These are phyloP conservation scores for Apus apus DNA, from an alignment of 2,113 vertebrate genomes.

Conservation along the genomic window DNA sequence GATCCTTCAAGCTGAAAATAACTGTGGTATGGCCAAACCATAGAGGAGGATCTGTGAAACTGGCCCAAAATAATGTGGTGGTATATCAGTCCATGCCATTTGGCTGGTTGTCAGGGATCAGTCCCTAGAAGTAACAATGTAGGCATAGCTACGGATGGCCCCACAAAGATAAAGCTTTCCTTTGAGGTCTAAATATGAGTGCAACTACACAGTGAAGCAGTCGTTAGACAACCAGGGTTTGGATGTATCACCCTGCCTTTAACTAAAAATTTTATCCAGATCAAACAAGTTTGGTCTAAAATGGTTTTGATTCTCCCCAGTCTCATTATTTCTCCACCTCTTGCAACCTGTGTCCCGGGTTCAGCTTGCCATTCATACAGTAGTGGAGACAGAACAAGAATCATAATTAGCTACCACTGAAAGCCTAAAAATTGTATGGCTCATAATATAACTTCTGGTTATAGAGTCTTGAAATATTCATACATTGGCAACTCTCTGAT, in stretches of 20 bases:
- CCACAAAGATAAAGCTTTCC: neutral
- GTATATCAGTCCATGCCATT: neutral
- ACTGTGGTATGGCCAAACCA: rapidly evolving
- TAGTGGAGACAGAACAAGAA: neutral
- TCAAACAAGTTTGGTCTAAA: neutral
- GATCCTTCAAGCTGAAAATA: neutral
- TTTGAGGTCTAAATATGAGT: neutral
- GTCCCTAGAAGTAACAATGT: too few species aligned
- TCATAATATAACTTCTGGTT: neutral
- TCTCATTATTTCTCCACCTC: neutral
- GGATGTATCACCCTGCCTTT: neutral
- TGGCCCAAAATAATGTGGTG: neutral
- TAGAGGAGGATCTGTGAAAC: neutral
- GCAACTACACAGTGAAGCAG: neutral
- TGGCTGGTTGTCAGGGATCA: neutral
- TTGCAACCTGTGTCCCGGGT: neutral
- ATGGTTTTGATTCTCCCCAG: neutral
- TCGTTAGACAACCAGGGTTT: neutral
- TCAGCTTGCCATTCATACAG: neutral
- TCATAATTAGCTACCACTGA: neutral
- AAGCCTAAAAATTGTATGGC: neutral
- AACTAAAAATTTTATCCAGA: neutral
- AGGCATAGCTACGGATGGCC: neutral
- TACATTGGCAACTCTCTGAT: neutral
- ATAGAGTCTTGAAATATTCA: neutral